These are phyloP conservation scores for Luidia sarsii DNA, from an alignment of 53 echinoderm and acorn worm genomes.

Conservation along the genomic window DNA sequence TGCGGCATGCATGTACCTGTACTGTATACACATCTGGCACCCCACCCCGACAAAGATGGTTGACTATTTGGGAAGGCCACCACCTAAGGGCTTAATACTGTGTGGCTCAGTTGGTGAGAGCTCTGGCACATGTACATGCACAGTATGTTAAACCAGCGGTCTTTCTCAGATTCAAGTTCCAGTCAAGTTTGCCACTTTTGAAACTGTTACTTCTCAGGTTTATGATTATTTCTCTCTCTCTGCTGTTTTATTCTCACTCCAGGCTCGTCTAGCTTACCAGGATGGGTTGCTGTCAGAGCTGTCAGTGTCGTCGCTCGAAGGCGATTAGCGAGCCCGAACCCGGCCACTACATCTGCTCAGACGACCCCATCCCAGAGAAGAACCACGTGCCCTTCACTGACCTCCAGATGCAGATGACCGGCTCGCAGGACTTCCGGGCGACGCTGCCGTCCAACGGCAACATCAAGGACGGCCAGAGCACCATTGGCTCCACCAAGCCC, in stretches of 20 bases:
- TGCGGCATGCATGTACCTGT: too few relatives aligned
- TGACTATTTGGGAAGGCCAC: too few relatives aligned
- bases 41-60: too few relatives aligned
- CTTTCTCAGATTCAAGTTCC: neutral
- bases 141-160: neutral
- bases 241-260: neutral
- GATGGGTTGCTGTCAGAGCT: slow-evolving; percentile 99
- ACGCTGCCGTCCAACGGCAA: slow-evolving; percentile 55
- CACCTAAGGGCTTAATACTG: too few relatives aligned
- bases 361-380: slow-evolving; percentile 65
- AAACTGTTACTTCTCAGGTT: neutral
- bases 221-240: too few relatives aligned
- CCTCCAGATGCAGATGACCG: slow-evolving; percentile 66
- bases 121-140: too few relatives aligned
- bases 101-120: too few relatives aligned
- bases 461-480: slow-evolving; percentile 47
- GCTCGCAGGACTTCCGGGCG: slow-evolving; percentile 32
- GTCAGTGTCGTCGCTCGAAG: slow-evolving; percentile 67
- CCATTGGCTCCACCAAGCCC: slow-evolving; percentile 45
- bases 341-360: slow-evolving; percentile 86
- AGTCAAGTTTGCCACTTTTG: neutral
- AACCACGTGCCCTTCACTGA: slow-evolving; percentile 73
- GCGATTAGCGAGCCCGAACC: slow-evolving; percentile 67
- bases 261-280: slow-evolving; percentile 39
- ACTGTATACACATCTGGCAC: too few relatives aligned